phyloP scores from a whole-genome alignment of 2,113 vertebrate species.

The Nibea albiflora region DNA sequence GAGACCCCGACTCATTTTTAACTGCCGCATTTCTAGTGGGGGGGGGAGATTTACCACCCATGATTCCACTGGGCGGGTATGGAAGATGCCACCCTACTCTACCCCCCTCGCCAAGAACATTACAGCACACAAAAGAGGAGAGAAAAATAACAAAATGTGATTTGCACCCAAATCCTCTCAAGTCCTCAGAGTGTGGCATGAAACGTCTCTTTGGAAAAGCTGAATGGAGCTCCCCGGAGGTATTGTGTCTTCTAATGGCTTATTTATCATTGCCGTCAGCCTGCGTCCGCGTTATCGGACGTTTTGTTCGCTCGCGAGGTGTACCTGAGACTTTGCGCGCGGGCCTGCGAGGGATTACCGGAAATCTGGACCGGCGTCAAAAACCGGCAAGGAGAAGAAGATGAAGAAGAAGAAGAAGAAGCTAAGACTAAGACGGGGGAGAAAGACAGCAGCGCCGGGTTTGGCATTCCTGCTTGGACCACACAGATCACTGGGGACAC shows the following conservation, averaged over 20 bases:
- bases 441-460: conserved; percentile 52
- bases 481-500: conserved; percentile 76
- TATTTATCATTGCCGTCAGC: conserved; percentile 61
- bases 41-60: conserved; percentile 81
- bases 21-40: conserved; percentile 57
- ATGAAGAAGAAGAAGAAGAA: conserved; percentile 51
- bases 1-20: conserved; percentile 51
- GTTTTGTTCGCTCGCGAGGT: conserved; percentile 40
- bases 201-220: conserved; percentile 50
- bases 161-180: conserved; percentile 78
- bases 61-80: conserved; percentile 67
- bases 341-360: conserved; percentile 66
- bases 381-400: conserved; percentile 38
- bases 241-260: conserved; percentile 43
- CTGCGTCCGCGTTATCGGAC: conserved; percentile 29
- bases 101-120: conserved; percentile 52
- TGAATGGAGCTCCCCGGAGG: conserved; percentile 54
- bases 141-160: conserved; percentile 61
- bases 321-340: conserved; percentile 67
- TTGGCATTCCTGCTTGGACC: conserved; percentile 75
- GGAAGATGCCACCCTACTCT: conserved; percentile 74
- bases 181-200: conserved; percentile 60
- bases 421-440: conserved; percentile 53
- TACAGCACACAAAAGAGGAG: conserved; percentile 51
- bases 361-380: conserved; percentile 71